phyloP scores from a whole-genome alignment of 2,797 vertebrate species.

The Leptoclinus maculatus region DNA sequence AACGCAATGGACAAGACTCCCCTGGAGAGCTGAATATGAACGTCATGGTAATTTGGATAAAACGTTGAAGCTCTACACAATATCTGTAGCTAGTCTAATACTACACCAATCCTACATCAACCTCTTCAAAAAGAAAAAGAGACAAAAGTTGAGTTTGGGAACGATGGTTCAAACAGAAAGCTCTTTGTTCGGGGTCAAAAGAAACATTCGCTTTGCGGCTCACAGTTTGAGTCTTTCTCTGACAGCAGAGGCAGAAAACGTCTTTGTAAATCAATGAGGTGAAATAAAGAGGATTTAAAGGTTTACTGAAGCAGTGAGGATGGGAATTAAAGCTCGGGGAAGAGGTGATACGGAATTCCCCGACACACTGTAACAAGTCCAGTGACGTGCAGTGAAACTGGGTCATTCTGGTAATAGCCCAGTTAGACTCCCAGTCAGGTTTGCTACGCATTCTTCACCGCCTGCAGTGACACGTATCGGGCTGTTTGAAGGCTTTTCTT shows the following conservation, averaged over 20 bases:
- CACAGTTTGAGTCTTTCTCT: slow-evolving; percentile 7
- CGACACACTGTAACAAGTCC: slow-evolving; percentile 12
- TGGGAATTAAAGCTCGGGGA: slow-evolving; percentile 5
- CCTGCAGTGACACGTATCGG: not conserved
- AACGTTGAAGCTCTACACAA: not conserved
- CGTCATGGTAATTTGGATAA: not conserved
- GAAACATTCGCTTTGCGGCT: slow-evolving; percentile 14
- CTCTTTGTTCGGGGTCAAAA: slow-evolving; percentile 37
- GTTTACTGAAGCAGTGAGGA: slow-evolving; percentile 16
- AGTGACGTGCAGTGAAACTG: slow-evolving; percentile 39
- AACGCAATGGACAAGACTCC: not conserved
- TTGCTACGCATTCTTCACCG: not conserved
- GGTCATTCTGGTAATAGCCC: slow-evolving; percentile 35
- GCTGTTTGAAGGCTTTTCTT: slow-evolving; percentile 16
- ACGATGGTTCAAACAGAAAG: slow-evolving; percentile 31
- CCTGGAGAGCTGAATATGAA: not conserved
- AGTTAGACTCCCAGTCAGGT: slow-evolving; percentile 6
- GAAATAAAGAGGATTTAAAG: slow-evolving; percentile 36
- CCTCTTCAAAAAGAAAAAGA: not conserved
- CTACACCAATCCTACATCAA: not conserved
- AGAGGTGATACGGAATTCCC: not conserved
- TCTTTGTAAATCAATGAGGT: slow-evolving; percentile 47
- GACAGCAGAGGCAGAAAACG: slow-evolving; percentile 16
- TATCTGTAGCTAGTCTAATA: not conserved
- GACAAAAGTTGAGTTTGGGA: slow-evolving; percentile 17